Conservation (phyloP, 2,113 vertebrate genomes). For the Cygnus atratus region DNA sequence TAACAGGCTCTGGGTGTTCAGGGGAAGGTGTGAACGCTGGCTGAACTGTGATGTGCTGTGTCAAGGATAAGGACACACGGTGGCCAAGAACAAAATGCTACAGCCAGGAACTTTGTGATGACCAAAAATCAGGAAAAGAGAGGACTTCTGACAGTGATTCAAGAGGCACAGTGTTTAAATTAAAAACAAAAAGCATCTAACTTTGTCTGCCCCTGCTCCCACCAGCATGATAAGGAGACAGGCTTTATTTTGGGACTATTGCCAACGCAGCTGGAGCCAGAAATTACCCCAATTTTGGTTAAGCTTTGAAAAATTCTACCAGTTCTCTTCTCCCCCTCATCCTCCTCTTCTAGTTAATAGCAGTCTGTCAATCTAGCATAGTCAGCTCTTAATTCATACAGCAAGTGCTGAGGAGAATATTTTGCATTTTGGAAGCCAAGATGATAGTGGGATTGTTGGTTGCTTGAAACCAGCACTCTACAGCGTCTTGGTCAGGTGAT, state of each 20-base stretch:
- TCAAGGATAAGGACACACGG: neutral
- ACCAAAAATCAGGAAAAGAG: neutral
- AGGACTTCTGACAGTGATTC: neutral
- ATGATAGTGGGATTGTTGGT: neutral
- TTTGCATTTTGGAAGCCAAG: neutral
- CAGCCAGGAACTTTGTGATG: neutral
- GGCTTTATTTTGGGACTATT: neutral
- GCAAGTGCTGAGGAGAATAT: neutral
- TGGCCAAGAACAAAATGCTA: neutral
- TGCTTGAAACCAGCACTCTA: neutral
- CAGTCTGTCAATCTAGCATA: neutral
- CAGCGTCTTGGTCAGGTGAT: neutral
- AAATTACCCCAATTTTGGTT: constrained; percentile 23
- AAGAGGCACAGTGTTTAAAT: neutral
- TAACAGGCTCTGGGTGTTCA: neutral
- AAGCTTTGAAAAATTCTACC: constrained; percentile 3
- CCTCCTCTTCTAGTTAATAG: neutral
- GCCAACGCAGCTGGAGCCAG: neutral
- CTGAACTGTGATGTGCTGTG: neutral
- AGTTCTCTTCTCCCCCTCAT: neutral
- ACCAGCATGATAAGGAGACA: neutral
- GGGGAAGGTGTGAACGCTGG: neutral
- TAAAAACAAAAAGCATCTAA: neutral
- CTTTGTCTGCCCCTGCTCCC: neutral
- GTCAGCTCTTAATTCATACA: neutral